Evolutionary conservation across 2,113 vertebrate genomes (phyloP), one percentile per base, ranked within the genome.

Genomic region (Bucco capensis): DNA sequence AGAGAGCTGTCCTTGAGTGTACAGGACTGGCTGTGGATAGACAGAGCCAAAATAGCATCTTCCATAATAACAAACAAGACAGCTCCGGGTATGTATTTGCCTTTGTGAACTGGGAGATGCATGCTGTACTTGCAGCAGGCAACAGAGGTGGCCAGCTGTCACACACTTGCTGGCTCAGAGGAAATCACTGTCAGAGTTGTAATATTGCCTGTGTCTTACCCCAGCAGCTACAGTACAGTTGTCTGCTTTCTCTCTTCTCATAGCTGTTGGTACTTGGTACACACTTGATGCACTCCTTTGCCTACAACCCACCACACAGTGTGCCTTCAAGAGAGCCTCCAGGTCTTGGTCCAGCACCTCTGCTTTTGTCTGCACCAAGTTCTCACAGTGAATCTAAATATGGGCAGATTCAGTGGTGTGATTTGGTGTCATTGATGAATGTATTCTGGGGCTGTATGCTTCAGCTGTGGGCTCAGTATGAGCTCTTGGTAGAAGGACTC

Each of bases 211-310:
- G 30, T 38, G 28, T 81, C 57, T 37, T 58, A 10, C 37, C 66
- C 24, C n/a, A 16, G 42, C 54, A 47, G 69, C 31, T 44, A 33
- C 15, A 51, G 49, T 17, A 24, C 1, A 1, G 28, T 7, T 64
- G 14, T 42, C 71, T 64, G 40, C 53, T 44, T 14, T 40, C 40
- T 64, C 21, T 64, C 50, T 37, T 33, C 37, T 49, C 35, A 6
- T 35, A 15, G 0, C 0, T 13, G 16, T 30, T 28, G 18, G 47
- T 53, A 27, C 14, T n/a, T 64, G 31, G 44, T 22, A 8, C 0
- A 1, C 18, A 2, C 35, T 31, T 18, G 19, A 18, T 61, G 72
- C 35, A 30, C 13, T 77, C 10, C 8, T 56, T 64, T 75, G 28
- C 50, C 51, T 62, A 10, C 18, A 19, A 22, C 40, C 33, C 5